Percentiles rank a stretch among this genome's conserved stretches.
Conservation (phyloP, 2,888 invertebrate genomes). For the Hoplodrina blanda region DNA sequence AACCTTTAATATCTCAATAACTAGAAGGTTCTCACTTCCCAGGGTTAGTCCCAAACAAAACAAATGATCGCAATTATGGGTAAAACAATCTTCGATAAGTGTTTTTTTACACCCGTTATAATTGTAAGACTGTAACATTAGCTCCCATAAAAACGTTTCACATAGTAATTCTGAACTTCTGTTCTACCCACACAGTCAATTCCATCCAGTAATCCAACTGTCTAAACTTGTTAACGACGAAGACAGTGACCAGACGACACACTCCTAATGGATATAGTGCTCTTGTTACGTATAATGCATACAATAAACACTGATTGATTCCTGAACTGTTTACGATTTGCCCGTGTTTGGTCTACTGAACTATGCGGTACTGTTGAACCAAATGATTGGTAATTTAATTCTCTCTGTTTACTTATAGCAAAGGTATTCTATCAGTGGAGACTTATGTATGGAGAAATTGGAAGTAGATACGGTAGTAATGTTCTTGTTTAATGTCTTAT, state of each 20-base stretch:
- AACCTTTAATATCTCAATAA: too few species aligned
- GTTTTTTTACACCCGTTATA: too few species aligned
- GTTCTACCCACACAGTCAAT: constrained; percentile 17
- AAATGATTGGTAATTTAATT: constrained; percentile 67
- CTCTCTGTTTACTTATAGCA: constrained; percentile 54
- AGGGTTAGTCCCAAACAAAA: too few species aligned
- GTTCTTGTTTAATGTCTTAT: constrained; percentile 32
- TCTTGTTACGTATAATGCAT: constrained; percentile 65
- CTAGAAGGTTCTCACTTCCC: too few species aligned
- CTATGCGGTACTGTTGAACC: constrained; percentile 52
- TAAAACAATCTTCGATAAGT: too few species aligned
- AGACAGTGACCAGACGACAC: constrained; percentile 42
- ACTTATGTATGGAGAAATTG: constrained; percentile 48
- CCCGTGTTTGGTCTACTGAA: constrained; percentile 59
- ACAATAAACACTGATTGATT: constrained; percentile 65
- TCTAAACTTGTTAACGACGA: constrained; percentile 49
- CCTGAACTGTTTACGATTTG: constrained; percentile 59
- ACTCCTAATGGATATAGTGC: constrained; percentile 59
- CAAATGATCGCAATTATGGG: too few species aligned
- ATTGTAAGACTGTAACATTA: neutral
- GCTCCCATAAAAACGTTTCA: neutral
- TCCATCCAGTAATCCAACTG: constrained; percentile 42
- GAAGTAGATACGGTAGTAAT: constrained; percentile 37
- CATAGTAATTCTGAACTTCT: constrained; percentile 23
- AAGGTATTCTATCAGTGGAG: constrained; percentile 35